A percentile compares a stretch with the other conserved stretches of the same genome.
phyloP scores from a whole-genome alignment of 2,113 vertebrate species.

The Macaca fascicularis region DNA sequence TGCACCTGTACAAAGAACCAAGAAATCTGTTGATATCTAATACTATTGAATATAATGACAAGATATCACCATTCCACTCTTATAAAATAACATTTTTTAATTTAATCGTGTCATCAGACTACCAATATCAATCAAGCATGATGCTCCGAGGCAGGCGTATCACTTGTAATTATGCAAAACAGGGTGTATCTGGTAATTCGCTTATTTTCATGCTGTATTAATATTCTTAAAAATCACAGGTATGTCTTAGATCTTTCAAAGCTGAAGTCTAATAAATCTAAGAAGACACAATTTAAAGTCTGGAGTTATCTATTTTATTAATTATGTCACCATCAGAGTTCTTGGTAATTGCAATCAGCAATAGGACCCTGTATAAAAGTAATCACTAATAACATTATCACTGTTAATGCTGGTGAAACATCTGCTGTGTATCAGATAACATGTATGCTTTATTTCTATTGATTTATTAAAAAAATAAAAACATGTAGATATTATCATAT shows the following conservation, averaged over 20 bases:
- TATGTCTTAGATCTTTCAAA: not conserved
- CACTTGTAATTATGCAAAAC: not conserved
- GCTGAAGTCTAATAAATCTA: not conserved
- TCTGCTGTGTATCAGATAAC: not conserved
- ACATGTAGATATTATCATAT: not conserved
- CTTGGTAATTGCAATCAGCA: not conserved
- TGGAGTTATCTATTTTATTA: not conserved
- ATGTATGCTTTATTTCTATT: not conserved
- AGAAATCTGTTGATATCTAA: not conserved
- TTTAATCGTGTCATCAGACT: not conserved
- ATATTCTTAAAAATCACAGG: not conserved
- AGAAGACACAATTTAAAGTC: not conserved
- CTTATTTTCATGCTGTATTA: slow-evolving; percentile 2
- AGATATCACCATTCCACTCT: not conserved
- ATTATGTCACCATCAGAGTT: not conserved
- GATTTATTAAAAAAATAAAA: not conserved
- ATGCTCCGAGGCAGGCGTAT: not conserved
- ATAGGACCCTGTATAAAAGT: not conserved
- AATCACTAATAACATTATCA: not conserved
- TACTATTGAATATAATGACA: not conserved
- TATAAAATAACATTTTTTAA: not conserved
- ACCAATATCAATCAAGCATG: not conserved
- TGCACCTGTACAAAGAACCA: not conserved
- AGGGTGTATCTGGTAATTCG: not conserved
- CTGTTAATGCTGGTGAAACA: not conserved